Percentiles rank a stretch among this genome's conserved stretches.
phyloP scores from a whole-genome alignment of 1,140 invertebrate species.

The Pogonomyrmex californicus region DNA sequence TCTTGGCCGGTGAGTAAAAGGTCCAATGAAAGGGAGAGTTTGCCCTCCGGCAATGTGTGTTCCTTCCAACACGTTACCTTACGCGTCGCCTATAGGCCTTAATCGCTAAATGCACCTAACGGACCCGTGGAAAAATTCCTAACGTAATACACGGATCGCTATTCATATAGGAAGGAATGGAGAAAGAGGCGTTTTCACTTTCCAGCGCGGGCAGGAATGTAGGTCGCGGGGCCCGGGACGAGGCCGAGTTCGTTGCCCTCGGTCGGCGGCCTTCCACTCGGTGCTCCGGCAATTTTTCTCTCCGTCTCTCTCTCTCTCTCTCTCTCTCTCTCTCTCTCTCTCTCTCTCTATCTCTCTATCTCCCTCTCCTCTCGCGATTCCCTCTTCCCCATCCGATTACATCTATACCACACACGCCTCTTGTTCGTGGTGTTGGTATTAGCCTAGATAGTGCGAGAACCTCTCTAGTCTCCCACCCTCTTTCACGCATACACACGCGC shows the following conservation, averaged over 20 bases:
- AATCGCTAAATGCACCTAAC: background rate
- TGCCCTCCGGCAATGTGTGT: slow-evolving; percentile 46
- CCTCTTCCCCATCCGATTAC: slow-evolving; percentile 47
- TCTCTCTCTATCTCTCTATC: slow-evolving; percentile 26
- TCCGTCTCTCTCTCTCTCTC: too few species aligned
- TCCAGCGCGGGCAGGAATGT: slow-evolving; percentile 86
- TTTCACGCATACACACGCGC: slow-evolving; percentile 17
- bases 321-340: slow-evolving; percentile 73
- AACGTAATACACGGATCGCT: slow-evolving; percentile 59
- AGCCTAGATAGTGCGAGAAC: slow-evolving; percentile 78
- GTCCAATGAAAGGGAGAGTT: slow-evolving; percentile 73
- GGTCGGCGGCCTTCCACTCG: slow-evolving; percentile 86
- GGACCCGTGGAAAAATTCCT: slow-evolving; percentile 60
- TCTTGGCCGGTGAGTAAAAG: slow-evolving; percentile 84
- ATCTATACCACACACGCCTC: slow-evolving; percentile 43
- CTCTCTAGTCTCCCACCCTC: slow-evolving; percentile 75
- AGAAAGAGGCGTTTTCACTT: slow-evolving; percentile 86
- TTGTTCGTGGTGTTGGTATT: slow-evolving; percentile 69
- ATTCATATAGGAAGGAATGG: slow-evolving; percentile 74
- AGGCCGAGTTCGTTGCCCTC: slow-evolving; percentile 87
- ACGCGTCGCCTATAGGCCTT: slow-evolving; percentile 17
- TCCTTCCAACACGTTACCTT: slow-evolving; percentile 24
- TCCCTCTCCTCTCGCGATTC: slow-evolving; percentile 49
- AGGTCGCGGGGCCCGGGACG: slow-evolving; percentile 86
- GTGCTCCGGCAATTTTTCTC: slow-evolving; percentile 80